Conservation (phyloP, 1,140 invertebrate genomes). For the Lepidotrigona ventralis region DNA sequence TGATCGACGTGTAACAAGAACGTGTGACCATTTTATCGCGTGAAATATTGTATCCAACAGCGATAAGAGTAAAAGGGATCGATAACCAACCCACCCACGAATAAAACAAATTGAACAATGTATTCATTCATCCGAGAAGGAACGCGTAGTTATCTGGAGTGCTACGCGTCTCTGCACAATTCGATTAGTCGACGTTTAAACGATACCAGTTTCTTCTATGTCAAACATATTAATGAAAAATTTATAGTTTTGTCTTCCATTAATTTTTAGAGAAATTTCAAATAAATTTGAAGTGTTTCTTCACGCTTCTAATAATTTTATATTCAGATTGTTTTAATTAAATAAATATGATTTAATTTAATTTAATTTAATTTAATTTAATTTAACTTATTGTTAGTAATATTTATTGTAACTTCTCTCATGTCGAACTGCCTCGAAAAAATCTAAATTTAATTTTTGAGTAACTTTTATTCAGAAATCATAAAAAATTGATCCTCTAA, state of each 20-base stretch:
- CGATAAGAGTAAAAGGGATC: constrained; percentile 10
- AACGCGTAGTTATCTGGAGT: not conserved
- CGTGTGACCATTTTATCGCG: not conserved
- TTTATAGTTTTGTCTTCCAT: not conserved
- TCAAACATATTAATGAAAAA: not conserved
- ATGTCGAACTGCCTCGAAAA: no score
- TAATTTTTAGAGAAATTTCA: not conserved
- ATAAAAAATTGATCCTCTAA: no score
- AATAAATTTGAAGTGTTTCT: not conserved
- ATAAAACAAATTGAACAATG: constrained; percentile 9
- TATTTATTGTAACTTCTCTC: no score
- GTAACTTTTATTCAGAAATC: no score
- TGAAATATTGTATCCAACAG: not conserved
- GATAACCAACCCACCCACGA: constrained; percentile 2
- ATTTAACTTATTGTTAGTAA: no score
- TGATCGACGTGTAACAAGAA: not conserved
- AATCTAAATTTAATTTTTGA: no score
- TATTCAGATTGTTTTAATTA: not conserved
- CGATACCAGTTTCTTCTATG: not conserved
- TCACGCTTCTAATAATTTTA: not conserved
- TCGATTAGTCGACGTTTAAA: not conserved
- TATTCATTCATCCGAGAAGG: constrained; percentile 15
- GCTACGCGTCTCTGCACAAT: not conserved
- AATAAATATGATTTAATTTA: no score
- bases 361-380: no score